Base-by-base conservation (phyloP, 2,797 vertebrate genomes). In the Lepilemur ruficaudatus region DNA sequence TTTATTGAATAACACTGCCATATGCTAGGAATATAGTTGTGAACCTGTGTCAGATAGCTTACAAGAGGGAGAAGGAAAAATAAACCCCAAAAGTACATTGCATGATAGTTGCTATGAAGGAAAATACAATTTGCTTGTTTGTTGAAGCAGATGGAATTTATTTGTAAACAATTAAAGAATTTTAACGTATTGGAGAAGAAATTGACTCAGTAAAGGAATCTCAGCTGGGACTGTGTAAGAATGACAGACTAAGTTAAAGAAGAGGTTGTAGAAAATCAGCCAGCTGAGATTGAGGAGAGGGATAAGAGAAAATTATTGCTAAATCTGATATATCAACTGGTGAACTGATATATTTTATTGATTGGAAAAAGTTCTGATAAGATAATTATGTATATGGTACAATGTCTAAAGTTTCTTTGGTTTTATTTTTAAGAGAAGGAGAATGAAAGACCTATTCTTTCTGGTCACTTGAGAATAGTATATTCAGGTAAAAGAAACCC, bases 361-460 rank as follows among this genome's bases (percentile, higher is more conserved):
- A 18, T 18, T 63, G 30, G 35, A 88, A 69, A 57, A 90, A 25
- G 41, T 6, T 43, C 18, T 28, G 10, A 15, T 57, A n/a, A 82
- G 10, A 17, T 63, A 63, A 23, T 17, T 38, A 2, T 30, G 23
- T 13, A 2, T 12, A 28, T 12, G 12, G 55, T 46, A 73, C 41
- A 23, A 8, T 32, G 43, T 55, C 48, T 32, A 7, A 67, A 32
- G 8, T 72, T n/a, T 32, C 41, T 80, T 63, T 82, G 41, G 11
- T 46, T 95, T 94, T 86, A 65, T 32, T 87, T 63, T 75, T 69
- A 89, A 78, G 50, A 93, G 73, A 70, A 88, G 65, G 23, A 78
- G 20, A 52, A 20, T 12, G 35, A 84, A 61, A 3, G 13, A 48
- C 5, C 22, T 72, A 0, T 22, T 75, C 87, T 46, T 72, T 25